Conservation (phyloP, 2,113 vertebrate genomes). For the Boleophthalmus pectinirostris region DNA sequence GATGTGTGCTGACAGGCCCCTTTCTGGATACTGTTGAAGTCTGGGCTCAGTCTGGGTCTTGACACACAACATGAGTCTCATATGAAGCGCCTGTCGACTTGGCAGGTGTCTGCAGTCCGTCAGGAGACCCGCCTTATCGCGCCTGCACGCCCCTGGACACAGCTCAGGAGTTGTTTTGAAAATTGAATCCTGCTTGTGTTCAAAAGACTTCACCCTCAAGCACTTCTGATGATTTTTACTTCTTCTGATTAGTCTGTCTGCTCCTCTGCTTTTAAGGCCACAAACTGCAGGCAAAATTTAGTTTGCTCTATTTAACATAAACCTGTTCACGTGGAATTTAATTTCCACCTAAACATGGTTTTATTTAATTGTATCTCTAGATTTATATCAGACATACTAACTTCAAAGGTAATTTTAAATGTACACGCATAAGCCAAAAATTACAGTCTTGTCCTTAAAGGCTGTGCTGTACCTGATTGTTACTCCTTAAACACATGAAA, state of each 20-base stretch:
- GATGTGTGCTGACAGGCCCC: conserved; percentile 27
- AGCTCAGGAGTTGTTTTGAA: conserved; percentile 35
- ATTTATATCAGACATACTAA: too few species aligned
- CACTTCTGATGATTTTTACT: not conserved
- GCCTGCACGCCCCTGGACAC: conserved; percentile 24
- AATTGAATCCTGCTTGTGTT: not conserved
- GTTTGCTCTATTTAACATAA: too few species aligned
- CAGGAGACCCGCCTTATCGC: conserved; percentile 23
- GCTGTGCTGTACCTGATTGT: too few species aligned
- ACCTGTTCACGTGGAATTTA: too few species aligned
- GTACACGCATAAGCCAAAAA: too few species aligned
- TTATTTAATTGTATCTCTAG: too few species aligned
- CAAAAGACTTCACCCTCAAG: conserved; percentile 1
- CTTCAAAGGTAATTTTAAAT: too few species aligned
- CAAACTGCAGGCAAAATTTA: not conserved
- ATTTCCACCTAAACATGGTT: too few species aligned
- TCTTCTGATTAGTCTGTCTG: not conserved
- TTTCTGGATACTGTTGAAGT: conserved; percentile 30
- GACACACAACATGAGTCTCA: conserved; percentile 39
- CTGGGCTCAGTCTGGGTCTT: conserved; percentile 10
- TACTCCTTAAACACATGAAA: too few species aligned
- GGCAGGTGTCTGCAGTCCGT: conserved; percentile 36
- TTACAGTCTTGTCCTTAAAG: too few species aligned
- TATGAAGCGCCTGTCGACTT: conserved; percentile 29
- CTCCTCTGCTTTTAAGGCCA: not conserved